Conservation (phyloP, 2,113 vertebrate species). For the Albula goreensis region DNA sequence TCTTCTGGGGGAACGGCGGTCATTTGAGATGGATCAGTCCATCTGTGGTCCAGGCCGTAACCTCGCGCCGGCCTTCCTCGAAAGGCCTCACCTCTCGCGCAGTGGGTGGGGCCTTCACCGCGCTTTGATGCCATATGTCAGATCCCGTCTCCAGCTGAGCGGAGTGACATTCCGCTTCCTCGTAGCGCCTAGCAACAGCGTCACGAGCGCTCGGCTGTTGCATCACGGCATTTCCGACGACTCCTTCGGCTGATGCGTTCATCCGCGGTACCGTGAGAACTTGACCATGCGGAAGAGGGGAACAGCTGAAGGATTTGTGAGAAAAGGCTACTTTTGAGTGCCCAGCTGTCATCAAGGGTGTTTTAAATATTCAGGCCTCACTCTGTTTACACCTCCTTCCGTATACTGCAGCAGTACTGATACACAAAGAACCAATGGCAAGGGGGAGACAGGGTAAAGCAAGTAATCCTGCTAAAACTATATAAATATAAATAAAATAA, state of each 20-base stretch:
- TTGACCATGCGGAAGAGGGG: background rate
- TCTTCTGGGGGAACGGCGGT: conserved; percentile 1
- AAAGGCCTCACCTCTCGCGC: conserved; percentile 63
- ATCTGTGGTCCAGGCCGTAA: conserved; percentile 46
- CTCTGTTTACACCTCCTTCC: background rate
- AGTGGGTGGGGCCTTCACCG: conserved; percentile 78
- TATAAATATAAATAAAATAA: too few species aligned
- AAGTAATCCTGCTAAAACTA: too few species aligned
- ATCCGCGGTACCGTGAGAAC: conserved; percentile 46
- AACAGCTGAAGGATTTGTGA: background rate
- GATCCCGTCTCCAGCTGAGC: conserved; percentile 77
- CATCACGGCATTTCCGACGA: conserved; percentile 47
- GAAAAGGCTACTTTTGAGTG: background rate
- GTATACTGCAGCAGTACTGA: too few species aligned
- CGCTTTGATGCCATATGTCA: conserved; percentile 83
- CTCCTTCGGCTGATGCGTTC: conserved; percentile 45
- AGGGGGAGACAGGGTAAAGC: too few species aligned
- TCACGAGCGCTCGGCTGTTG: conserved; percentile 45
- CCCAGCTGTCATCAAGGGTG: background rate
- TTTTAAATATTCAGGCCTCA: background rate
- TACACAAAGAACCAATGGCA: too few species aligned
- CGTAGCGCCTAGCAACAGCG: conserved; percentile 67
- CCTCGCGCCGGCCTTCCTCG: conserved; percentile 64
- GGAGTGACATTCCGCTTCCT: conserved; percentile 77
- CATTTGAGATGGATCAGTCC: conserved; percentile 50